phyloP scores from a whole-genome alignment of 1,140 invertebrate species.

The Elysia chlorotica region DNA sequence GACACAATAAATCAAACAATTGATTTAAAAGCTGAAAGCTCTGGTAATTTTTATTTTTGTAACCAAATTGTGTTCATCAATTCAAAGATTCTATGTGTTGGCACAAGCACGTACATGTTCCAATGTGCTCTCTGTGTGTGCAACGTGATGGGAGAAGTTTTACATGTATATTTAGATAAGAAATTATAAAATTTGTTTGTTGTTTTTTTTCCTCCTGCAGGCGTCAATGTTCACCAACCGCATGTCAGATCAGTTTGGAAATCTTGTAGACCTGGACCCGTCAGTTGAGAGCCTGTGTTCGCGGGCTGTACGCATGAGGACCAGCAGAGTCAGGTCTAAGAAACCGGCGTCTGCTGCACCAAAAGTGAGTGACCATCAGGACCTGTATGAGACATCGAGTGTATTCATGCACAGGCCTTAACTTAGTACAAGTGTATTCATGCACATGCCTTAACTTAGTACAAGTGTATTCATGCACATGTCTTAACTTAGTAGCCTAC shows the following conservation, averaged over 20 bases:
- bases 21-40: no score
- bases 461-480: not conserved
- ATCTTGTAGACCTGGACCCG: conserved; percentile 13
- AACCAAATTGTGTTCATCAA: not conserved
- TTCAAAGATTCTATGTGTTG: not conserved
- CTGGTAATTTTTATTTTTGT: no score
- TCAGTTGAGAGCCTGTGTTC: conserved; percentile 14
- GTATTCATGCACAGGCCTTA: not conserved
- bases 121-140: not conserved
- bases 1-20: no score
- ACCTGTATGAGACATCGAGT: not conserved
- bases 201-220: conserved; percentile 2
- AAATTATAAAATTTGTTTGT: no score
- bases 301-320: conserved; percentile 9
- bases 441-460: not conserved
- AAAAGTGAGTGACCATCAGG: not conserved
- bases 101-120: not conserved
- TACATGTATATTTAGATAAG: not conserved
- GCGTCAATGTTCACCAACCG: conserved; percentile 9
- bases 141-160: not conserved
- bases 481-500: not conserved
- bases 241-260: conserved; percentile 3
- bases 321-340: not conserved
- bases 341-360: not conserved
- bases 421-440: not conserved